These are phyloP conservation scores for Spisula subtruncata DNA, from an alignment of 2,888 invertebrate genomes.

Conservation along the genomic window DNA sequence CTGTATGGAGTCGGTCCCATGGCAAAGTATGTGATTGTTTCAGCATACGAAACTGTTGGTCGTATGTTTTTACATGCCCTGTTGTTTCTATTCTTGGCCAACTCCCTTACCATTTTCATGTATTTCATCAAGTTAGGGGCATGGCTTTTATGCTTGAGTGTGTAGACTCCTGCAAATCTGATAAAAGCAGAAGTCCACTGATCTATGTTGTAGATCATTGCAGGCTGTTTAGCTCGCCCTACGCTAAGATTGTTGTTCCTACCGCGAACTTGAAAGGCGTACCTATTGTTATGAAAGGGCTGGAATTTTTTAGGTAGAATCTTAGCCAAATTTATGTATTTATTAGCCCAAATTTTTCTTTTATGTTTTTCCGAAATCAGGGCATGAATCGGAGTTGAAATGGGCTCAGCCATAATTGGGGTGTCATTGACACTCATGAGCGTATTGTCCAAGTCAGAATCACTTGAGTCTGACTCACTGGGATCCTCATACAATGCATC, in stretches of 20 bases:
- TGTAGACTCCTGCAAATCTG: neutral
- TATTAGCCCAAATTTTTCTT: neutral
- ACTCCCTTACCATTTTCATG: neutral
- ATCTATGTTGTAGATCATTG: neutral
- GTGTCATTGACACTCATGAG: neutral
- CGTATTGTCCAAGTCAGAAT: neutral
- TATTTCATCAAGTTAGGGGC: slow-evolving; percentile 36
- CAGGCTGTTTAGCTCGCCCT: neutral
- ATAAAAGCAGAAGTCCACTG: neutral
- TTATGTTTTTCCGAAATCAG: neutral
- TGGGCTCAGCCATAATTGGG: neutral
- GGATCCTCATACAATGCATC: too few species aligned
- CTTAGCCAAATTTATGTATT: neutral
- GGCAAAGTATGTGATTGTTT: neutral
- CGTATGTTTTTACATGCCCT: neutral
- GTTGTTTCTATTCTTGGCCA: neutral
- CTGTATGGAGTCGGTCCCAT: neutral
- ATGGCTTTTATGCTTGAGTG: slow-evolving; percentile 7
- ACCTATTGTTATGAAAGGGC: neutral
- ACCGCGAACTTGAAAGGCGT: neutral
- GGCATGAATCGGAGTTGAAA: neutral
- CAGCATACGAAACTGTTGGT: neutral
- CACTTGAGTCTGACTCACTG: neutral
- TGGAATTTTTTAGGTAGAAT: neutral
- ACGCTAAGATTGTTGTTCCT: neutral